Conservation (phyloP, 1,140 invertebrate species). For the Pogonus chalceus region DNA sequence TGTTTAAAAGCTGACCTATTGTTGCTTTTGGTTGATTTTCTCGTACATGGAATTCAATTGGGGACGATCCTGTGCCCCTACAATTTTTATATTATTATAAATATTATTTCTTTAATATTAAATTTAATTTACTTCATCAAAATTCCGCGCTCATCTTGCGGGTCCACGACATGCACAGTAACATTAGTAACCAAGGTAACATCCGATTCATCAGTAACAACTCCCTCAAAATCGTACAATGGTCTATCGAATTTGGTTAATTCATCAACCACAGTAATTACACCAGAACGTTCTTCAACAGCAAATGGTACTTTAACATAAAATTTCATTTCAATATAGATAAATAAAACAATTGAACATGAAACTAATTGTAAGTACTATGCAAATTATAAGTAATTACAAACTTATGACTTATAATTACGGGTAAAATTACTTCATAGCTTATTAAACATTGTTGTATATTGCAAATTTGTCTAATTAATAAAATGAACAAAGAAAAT, state of each 20-base stretch:
- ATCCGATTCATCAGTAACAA: slow-evolving; percentile 58
- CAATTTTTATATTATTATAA: slow-evolving; percentile 20
- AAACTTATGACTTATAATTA: no score
- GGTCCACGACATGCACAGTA: slow-evolving; percentile 71
- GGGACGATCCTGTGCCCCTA: slow-evolving; percentile 51
- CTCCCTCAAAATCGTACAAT: slow-evolving; percentile 70
- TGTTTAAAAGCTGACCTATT: slow-evolving; percentile 61
- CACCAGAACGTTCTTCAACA: slow-evolving; percentile 78
- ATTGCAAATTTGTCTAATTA: no score
- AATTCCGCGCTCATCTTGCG: slow-evolving; percentile 54
- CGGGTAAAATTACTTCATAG: no score
- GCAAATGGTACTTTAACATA: slow-evolving; percentile 84
- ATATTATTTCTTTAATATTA: background rate
- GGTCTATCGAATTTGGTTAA: slow-evolving; percentile 56
- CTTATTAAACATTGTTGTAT: no score
- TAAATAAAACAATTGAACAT: no score
- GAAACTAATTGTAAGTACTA: no score
- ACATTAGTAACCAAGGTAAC: slow-evolving; percentile 65
- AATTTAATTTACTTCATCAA: slow-evolving; percentile 50
- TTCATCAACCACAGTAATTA: slow-evolving; percentile 72
- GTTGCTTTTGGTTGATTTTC: slow-evolving; percentile 67
- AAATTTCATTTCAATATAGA: no score
- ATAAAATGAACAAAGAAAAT: background rate
- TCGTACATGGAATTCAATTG: slow-evolving; percentile 62
- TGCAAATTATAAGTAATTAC: no score